phyloP scores from a whole-genome alignment of 2,888 invertebrate genomes.

The Brassicogethes aeneus region DNA sequence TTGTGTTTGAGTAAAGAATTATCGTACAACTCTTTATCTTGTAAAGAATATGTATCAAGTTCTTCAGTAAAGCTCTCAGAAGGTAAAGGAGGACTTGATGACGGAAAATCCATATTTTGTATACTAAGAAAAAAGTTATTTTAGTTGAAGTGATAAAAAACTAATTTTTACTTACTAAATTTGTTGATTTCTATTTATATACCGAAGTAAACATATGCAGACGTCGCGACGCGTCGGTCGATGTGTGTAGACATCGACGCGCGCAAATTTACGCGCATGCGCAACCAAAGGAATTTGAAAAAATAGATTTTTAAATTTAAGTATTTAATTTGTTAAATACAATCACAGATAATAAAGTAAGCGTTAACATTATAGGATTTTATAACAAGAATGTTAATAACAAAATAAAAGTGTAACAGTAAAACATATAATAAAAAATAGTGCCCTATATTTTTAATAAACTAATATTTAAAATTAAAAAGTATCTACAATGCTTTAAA shows the following conservation, averaged over 20 bases:
- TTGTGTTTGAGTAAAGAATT: not conserved
- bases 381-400: too few relatives aligned
- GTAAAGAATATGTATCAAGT: not conserved
- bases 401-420: too few relatives aligned
- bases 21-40: not conserved
- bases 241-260: not conserved
- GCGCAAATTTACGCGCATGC: not conserved
- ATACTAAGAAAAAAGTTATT: not conserved
- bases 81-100: not conserved
- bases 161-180: too few relatives aligned
- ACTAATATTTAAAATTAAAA: too few relatives aligned
- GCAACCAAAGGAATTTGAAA: not conserved
- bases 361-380: conserved; percentile 32
- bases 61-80: not conserved
- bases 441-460: too few relatives aligned
- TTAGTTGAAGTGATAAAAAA: too few relatives aligned
- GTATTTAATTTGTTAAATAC: too few relatives aligned
- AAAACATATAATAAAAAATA: too few relatives aligned
- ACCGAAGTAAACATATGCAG: not conserved
- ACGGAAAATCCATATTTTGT: conserved; percentile 41
- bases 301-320: too few relatives aligned
- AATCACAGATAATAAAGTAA: not conserved
- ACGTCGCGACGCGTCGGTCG: not conserved
- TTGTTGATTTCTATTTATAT: too few relatives aligned
- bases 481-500: too few relatives aligned